Evolutionary conservation across 2,113 vertebrate species (phyloP).

Genomic region (Vulpes lagopus): DNA sequence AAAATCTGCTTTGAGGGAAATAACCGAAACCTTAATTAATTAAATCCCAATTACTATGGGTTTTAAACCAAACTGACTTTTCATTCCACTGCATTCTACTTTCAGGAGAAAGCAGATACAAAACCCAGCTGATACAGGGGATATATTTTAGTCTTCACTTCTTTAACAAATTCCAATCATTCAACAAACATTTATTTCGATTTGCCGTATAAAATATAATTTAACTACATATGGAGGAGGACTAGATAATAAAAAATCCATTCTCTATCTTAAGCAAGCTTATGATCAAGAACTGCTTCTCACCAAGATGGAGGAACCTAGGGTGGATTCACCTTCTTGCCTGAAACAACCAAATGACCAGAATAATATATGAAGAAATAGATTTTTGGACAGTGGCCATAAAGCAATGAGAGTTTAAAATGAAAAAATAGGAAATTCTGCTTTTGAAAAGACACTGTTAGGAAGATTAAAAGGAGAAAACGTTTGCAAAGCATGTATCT

Average conservation of each 20-base stretch:
- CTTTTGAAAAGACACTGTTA: neutral
- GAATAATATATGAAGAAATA: neutral
- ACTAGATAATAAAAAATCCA: neutral
- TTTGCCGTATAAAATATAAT: neutral
- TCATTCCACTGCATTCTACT: neutral
- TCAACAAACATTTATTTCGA: conserved; percentile 20
- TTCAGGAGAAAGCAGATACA: neutral
- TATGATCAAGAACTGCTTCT: neutral
- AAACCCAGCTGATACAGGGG: neutral
- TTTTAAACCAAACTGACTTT: conserved; percentile 16
- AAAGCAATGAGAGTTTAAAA: neutral
- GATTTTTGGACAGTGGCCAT: neutral
- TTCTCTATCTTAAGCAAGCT: neutral
- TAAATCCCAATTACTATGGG: neutral
- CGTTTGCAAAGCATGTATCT: neutral
- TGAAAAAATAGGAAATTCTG: neutral
- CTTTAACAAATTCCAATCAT: conserved; percentile 9
- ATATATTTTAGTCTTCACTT: neutral
- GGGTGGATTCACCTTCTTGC: neutral
- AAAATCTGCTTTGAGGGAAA: neutral
- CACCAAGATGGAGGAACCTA: neutral
- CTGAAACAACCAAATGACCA: neutral
- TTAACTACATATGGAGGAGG: neutral
- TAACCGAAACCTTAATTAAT: neutral
- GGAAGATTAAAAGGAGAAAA: neutral